Conservation (phyloP, 2,888 invertebrate species). For the Steinernema scapterisci region DNA sequence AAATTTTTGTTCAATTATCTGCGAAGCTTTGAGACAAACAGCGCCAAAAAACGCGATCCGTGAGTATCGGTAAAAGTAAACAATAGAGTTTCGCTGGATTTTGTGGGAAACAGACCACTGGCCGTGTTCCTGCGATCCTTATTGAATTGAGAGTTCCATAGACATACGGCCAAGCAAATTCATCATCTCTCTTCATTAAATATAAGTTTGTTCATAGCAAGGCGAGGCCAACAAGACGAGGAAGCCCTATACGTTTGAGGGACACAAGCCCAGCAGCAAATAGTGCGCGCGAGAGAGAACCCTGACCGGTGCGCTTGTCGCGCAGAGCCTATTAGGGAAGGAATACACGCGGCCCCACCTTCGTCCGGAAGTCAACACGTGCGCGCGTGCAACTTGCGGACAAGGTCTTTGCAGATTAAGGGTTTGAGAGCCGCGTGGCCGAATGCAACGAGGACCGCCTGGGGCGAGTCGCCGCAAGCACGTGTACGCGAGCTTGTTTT, state of each 20-base stretch:
- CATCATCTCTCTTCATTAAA: conserved; percentile 28
- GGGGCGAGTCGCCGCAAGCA: too few relatives aligned
- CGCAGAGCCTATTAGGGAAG: too few relatives aligned
- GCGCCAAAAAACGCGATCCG: background rate
- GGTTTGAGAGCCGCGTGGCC: too few relatives aligned
- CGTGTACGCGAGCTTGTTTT: too few relatives aligned
- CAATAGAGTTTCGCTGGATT: background rate
- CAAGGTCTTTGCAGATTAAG: too few relatives aligned
- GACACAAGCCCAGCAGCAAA: too few relatives aligned
- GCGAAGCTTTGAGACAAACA: background rate
- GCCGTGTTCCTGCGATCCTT: background rate
- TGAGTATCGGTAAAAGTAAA: background rate
- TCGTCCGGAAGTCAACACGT: too few relatives aligned
- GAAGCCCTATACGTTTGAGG: background rate
- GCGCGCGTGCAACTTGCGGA: too few relatives aligned
- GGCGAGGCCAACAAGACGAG: background rate
- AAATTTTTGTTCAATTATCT: background rate
- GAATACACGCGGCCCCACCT: too few relatives aligned
- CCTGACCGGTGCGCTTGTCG: too few relatives aligned
- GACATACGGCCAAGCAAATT: background rate
- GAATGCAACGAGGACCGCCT: too few relatives aligned
- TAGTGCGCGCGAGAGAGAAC: too few relatives aligned
- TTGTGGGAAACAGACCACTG: background rate
- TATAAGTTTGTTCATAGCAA: conserved; percentile 10
- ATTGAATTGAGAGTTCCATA: conserved; percentile 3